Evolutionary conservation across 2,113 vertebrate species (phyloP).

Genomic region (Columbina picui): DNA sequence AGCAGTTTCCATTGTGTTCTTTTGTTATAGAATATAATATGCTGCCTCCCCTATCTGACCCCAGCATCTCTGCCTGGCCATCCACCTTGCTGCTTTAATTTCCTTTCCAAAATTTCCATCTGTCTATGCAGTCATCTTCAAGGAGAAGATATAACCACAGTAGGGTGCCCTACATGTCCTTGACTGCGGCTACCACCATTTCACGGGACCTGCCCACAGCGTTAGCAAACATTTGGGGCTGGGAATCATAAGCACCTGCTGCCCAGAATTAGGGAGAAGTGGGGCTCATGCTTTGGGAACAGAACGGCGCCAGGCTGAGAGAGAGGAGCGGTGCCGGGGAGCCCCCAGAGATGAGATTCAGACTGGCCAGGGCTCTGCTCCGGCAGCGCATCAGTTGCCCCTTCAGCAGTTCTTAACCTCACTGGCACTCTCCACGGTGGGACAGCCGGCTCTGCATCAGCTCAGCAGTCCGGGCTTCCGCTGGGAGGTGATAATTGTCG

Average conservation of each 20-base stretch:
- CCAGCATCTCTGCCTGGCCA: background rate
- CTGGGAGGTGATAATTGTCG: background rate
- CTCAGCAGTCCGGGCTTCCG: background rate
- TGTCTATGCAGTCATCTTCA: background rate
- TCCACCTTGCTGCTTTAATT: background rate
- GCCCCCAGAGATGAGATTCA: background rate
- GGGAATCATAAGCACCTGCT: background rate
- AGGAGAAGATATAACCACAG: background rate
- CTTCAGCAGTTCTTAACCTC: background rate
- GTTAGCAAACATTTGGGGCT: background rate
- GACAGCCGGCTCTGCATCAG: background rate
- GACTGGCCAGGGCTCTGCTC: background rate
- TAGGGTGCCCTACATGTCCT: background rate
- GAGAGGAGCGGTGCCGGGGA: background rate
- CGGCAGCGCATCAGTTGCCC: accelerated
- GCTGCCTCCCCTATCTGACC: background rate
- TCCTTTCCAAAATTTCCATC: background rate
- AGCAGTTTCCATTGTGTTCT: background rate
- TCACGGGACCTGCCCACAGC: background rate
- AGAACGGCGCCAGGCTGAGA: background rate
- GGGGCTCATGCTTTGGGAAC: background rate
- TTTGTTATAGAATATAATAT: background rate
- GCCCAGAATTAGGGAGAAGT: background rate
- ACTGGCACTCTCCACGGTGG: background rate
- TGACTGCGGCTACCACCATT: background rate